phyloP scores from a whole-genome alignment of 2,113 vertebrate species.

The Rhegmatorhina hoffmannsi region DNA sequence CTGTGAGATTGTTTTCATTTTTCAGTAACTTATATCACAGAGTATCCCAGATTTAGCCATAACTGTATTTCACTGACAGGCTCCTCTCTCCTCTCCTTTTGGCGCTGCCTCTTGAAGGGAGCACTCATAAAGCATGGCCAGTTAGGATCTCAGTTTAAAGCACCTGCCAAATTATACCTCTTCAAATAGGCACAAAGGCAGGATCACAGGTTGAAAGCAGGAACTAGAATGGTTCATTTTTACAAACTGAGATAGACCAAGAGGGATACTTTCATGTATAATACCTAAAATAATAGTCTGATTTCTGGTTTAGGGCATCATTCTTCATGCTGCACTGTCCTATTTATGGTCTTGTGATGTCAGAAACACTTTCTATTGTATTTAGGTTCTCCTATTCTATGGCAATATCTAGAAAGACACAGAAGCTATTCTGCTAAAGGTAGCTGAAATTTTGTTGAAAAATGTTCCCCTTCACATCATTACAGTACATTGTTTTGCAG shows the following conservation, averaged over 20 bases:
- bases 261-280: not conserved
- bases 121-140: not conserved
- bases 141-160: constrained; percentile 6
- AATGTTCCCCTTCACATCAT: not conserved
- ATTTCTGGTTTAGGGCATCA: not conserved
- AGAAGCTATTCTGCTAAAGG: constrained; percentile 16
- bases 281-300: not conserved
- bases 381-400: not conserved
- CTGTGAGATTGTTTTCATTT: constrained; percentile 47
- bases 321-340: constrained; percentile 14
- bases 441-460: constrained; percentile 24
- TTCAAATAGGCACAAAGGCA: not conserved
- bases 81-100: not conserved
- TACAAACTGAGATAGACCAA: not conserved
- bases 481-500: constrained; percentile 25
- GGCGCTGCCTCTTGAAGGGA: not conserved
- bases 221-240: not conserved
- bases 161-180: not conserved
- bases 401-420: not conserved
- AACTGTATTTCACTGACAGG: not conserved
- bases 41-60: not conserved
- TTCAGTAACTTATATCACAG: constrained; percentile 20
- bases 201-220: not conserved
- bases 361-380: not conserved
- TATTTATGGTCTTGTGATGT: not conserved